phyloP scores from a whole-genome alignment of 2,888 invertebrate genomes.

The Sarcophaga carnaria region DNA sequence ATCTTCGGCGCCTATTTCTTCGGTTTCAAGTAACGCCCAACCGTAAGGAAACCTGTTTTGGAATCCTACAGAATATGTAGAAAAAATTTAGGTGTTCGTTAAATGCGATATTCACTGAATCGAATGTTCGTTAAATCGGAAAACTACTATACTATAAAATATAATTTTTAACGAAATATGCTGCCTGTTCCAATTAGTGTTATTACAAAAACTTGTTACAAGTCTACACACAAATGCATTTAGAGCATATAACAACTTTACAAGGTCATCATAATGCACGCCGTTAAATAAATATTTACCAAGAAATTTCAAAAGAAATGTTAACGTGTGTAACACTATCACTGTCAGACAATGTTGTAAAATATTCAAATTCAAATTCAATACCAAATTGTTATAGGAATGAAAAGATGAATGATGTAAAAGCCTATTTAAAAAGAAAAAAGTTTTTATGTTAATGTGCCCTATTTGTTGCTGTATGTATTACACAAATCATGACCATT shows the following conservation, averaged over 20 bases:
- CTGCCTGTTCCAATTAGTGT: no score
- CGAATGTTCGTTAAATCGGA: no score
- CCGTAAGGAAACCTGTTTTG: no score
- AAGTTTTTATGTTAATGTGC: slow-evolving; percentile 1
- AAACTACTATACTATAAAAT: no score
- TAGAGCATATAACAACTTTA: background rate
- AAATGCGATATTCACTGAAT: no score
- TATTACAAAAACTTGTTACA: background rate
- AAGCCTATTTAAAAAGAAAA: background rate
- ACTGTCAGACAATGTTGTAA: background rate
- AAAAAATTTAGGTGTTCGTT: no score
- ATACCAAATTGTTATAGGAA: background rate
- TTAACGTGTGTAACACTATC: background rate
- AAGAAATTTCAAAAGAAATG: background rate
- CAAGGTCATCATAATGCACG: background rate
- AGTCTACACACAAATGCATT: background rate
- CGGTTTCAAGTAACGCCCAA: no score
- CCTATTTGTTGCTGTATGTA: background rate
- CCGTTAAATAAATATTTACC: background rate
- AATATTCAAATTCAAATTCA: no score
- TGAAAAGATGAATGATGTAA: slow-evolving; percentile 22
- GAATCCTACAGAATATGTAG: no score
- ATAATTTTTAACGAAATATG: no score
- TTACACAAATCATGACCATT: background rate
- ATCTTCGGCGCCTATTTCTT: no score